These are phyloP conservation scores for Platycheirus albimanus DNA, from an alignment of 2,888 invertebrate genomes.

Conservation along the genomic window DNA sequence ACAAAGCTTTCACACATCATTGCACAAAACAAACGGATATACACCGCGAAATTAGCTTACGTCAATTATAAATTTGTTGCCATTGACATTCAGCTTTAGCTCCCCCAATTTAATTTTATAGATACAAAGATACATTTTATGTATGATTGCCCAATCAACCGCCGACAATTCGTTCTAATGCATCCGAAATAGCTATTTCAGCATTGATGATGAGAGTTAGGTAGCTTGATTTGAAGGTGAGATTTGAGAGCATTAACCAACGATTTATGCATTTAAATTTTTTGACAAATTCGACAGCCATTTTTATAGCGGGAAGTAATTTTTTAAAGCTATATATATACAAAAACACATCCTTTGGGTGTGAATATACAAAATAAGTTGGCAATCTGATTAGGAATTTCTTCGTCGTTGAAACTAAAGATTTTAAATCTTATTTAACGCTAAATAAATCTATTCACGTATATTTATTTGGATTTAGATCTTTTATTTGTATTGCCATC, in stretches of 20 bases:
- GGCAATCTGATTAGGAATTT: constrained; percentile 38
- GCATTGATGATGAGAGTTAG: constrained; percentile 46
- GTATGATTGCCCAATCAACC: constrained; percentile 4
- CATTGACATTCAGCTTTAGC: constrained; percentile 22
- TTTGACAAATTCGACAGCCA: constrained; percentile 59
- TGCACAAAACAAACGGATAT: constrained; percentile 45
- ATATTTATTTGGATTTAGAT: constrained; percentile 18
- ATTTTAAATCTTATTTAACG: constrained; percentile 31
- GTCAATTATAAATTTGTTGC: constrained; percentile 61
- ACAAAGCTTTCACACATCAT: constrained; percentile 55
- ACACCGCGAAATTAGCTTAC: constrained; percentile 49
- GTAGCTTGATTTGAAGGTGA: constrained; percentile 40
- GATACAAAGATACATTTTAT: not conserved
- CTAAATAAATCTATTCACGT: constrained; percentile 32
- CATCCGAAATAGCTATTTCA: constrained; percentile 56
- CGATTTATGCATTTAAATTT: not conserved
- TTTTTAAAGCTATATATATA: constrained; percentile 20
- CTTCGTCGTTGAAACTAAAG: constrained; percentile 15
- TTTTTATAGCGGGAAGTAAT: constrained; percentile 23
- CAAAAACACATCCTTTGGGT: constrained; percentile 28
- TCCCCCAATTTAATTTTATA: constrained; percentile 8
- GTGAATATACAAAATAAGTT: constrained; percentile 29
- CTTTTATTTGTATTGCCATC: constrained; percentile 10
- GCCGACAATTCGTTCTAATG: not conserved
- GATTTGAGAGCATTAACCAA: constrained; percentile 13